A percentile compares a stretch with the other conserved stretches of the same genome.
These are phyloP conservation scores for Hypomecis atomaria DNA, from an alignment of 2,888 invertebrate genomes.

Conservation along the genomic window DNA sequence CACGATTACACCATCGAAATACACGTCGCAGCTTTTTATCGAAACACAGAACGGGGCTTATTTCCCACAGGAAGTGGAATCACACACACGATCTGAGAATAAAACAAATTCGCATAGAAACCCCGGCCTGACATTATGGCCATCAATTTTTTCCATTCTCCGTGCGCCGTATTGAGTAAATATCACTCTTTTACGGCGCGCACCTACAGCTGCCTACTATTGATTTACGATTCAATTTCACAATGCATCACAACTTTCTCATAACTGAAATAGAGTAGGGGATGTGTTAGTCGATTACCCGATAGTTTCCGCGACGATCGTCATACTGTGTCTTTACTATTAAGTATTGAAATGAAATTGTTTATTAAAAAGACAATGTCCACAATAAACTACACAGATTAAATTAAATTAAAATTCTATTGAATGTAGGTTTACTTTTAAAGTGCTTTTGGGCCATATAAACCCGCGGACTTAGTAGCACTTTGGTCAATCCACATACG, in stretches of 20 bases:
- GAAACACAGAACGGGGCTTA: background rate
- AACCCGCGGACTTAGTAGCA: too few relatives aligned
- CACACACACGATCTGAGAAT: conserved; percentile 49
- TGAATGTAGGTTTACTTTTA: too few relatives aligned
- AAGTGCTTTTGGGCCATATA: too few relatives aligned
- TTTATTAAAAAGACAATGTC: too few relatives aligned
- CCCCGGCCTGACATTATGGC: conserved; percentile 54
- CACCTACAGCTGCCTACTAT: conserved; percentile 45
- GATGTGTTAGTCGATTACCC: background rate
- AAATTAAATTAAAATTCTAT: too few relatives aligned
- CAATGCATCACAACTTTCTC: conserved; percentile 1
- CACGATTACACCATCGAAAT: background rate
- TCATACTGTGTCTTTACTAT: too few relatives aligned
- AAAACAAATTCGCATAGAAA: conserved; percentile 45
- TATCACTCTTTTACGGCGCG: conserved; percentile 58
- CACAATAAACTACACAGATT: too few relatives aligned
- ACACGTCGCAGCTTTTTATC: background rate
- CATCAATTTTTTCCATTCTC: conserved; percentile 64
- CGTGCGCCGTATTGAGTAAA: conserved; percentile 60
- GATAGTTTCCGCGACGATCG: too few relatives aligned
- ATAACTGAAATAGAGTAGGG: background rate
- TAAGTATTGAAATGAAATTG: too few relatives aligned
- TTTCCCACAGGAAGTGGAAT: conserved; percentile 19
- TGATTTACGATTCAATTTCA: conserved; percentile 35
- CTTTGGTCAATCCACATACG: too few relatives aligned